Evolutionary conservation across 2,113 vertebrate species (phyloP).

Genomic region (Eulacestoma nigropectus): DNA sequence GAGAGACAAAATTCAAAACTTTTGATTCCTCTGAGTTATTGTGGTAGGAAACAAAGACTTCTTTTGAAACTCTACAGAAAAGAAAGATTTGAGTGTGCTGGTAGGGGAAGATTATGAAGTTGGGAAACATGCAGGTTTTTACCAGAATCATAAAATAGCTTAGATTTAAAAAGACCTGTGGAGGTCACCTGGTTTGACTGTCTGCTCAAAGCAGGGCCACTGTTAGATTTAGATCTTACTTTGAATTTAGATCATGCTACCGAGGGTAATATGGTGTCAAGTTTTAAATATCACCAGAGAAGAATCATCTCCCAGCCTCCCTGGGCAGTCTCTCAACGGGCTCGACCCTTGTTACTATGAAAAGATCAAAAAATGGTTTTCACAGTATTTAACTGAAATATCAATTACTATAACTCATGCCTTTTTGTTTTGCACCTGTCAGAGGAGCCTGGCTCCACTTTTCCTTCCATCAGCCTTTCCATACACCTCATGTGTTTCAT

Average conservation of each 20-base stretch:
- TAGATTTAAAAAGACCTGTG: background rate
- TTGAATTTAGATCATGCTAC: background rate
- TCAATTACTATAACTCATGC: background rate
- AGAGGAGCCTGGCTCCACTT: background rate
- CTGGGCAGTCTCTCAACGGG: background rate
- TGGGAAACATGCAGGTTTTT: background rate
- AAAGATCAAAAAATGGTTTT: background rate
- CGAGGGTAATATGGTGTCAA: background rate
- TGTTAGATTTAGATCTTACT: background rate
- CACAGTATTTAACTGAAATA: background rate
- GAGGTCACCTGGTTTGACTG: background rate
- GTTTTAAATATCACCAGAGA: background rate
- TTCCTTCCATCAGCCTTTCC: background rate
- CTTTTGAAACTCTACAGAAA: background rate
- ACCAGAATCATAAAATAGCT: background rate
- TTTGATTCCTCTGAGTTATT: background rate
- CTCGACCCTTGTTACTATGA: background rate
- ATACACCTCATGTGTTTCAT: background rate
- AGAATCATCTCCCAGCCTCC: background rate
- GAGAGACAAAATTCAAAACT: background rate
- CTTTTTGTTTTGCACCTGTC: background rate
- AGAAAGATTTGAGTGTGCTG: background rate
- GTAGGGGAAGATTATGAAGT: background rate
- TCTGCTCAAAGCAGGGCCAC: background rate
- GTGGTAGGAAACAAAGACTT: background rate